These are phyloP conservation scores for Coilia nasus DNA, from an alignment of 2,797 vertebrate species.

Conservation along the genomic window DNA sequence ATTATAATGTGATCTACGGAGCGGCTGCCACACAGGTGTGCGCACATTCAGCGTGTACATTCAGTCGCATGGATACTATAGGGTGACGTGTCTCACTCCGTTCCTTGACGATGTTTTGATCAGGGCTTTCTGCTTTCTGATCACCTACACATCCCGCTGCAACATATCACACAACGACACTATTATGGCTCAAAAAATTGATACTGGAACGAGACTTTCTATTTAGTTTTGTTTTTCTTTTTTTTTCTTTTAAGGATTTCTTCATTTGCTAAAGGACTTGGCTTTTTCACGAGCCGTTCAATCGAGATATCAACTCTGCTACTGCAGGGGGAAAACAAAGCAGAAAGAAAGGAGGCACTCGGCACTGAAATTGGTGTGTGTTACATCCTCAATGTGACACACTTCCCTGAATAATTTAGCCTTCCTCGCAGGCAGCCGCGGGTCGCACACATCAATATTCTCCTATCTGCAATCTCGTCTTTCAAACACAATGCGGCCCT, in stretches of 20 bases:
- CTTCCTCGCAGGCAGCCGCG: conserved; percentile 78
- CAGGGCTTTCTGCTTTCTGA: neutral
- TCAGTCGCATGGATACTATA: neutral
- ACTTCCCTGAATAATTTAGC: conserved; percentile 83
- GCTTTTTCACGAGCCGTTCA: conserved; percentile 39
- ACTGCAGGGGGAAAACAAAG: conserved; percentile 50
- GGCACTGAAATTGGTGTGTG: conserved; percentile 71
- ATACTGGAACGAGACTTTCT: neutral
- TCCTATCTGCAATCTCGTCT: conserved; percentile 82
- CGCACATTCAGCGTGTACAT: neutral
- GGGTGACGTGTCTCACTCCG: neutral
- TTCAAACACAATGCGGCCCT: conserved; percentile 53
- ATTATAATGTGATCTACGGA: neutral
- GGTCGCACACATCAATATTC: conserved; percentile 81
- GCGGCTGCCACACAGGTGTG: neutral
- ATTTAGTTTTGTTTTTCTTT: neutral
- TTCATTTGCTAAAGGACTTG: conserved; percentile 13
- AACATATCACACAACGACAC: neutral
- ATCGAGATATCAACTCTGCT: conserved; percentile 63
- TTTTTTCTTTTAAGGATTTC: neutral
- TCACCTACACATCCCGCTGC: neutral
- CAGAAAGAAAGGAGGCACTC: conserved; percentile 53
- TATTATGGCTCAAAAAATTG: neutral
- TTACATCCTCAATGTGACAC: conserved; percentile 75
- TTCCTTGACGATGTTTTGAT: neutral